A percentile compares a stretch with the other conserved stretches of the same genome.
Evolutionary conservation across 37 sponge, comb jelly and placozoan genomes (phyloP).

Genomic region (Aphrocallistes beatrix): DNA sequence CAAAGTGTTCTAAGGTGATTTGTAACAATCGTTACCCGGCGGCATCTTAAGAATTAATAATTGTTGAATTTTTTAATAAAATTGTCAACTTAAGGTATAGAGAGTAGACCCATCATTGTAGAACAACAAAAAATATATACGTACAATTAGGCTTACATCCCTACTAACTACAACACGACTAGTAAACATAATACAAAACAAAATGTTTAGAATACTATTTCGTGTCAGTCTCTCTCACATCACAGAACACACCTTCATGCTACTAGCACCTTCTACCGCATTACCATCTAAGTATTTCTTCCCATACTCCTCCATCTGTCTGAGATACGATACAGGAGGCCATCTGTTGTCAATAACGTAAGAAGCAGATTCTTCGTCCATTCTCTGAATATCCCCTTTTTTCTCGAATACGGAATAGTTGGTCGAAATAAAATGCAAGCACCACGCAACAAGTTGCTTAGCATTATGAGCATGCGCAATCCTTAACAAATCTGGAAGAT

Average conservation of each 20-base stretch:
- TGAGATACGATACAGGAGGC: constrained; percentile 62
- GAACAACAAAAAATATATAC: too few species aligned
- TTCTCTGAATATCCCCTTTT: constrained; percentile 34
- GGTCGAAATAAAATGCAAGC: constrained; percentile 70
- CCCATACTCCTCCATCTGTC: constrained; percentile 61
- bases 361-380: constrained; percentile 22
- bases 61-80: too few species aligned
- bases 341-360: constrained; percentile 44
- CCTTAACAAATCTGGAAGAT: constrained; percentile 56
- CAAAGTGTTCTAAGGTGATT: too few species aligned
- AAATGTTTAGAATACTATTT: too few species aligned
- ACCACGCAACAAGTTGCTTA: constrained; percentile 59
- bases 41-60: too few species aligned
- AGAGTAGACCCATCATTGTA: too few species aligned
- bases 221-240: too few species aligned
- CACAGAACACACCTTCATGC: neutral
- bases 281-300: constrained; percentile 29
- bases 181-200: too few species aligned
- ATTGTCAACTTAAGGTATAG: too few species aligned
- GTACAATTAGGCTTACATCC: too few species aligned
- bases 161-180: too few species aligned
- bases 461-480: constrained; percentile 68
- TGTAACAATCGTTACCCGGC: too few species aligned
- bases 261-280: neutral
- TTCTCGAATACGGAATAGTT: constrained; percentile 47